Evolutionary conservation across 2,797 vertebrate genomes (phyloP).

Genomic region (Anomalospiza imberbis): DNA sequence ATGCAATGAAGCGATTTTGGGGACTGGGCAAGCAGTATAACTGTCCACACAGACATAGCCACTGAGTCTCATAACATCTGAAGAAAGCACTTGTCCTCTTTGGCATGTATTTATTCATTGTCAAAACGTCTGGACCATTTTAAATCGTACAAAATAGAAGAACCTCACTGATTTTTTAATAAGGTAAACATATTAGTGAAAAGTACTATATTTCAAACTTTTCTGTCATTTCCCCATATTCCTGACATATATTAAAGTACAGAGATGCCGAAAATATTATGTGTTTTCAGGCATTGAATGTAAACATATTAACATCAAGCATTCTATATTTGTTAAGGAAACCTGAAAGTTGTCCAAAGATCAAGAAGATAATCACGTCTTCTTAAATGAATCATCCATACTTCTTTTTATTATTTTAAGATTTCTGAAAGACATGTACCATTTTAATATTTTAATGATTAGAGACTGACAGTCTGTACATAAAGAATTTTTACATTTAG

Average conservation of each 20-base stretch:
- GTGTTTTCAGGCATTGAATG: not conserved
- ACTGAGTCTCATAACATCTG: not conserved
- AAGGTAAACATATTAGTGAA: not conserved
- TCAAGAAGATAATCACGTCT: not conserved
- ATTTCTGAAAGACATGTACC: not conserved
- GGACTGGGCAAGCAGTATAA: not conserved
- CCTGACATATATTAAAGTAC: not conserved
- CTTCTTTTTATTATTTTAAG: not conserved
- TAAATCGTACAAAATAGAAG: not conserved
- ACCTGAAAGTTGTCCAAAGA: not conserved
- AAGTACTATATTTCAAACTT: not conserved
- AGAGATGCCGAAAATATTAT: not conserved
- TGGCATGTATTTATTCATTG: not conserved
- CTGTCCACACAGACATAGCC: not conserved
- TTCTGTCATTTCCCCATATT: not conserved
- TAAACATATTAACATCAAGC: not conserved
- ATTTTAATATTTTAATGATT: not conserved
- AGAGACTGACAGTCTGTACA: not conserved
- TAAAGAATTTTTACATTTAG: not conserved
- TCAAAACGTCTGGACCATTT: not conserved
- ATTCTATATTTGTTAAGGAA: not conserved
- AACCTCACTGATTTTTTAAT: not conserved
- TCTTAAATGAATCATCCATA: not conserved
- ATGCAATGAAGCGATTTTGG: not conserved
- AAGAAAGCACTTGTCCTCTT: not conserved